Evolutionary conservation across 2,797 vertebrate genomes (phyloP), one percentile per base, ranked within the genome.

Genomic region (Brotogeris chrysoptera): DNA sequence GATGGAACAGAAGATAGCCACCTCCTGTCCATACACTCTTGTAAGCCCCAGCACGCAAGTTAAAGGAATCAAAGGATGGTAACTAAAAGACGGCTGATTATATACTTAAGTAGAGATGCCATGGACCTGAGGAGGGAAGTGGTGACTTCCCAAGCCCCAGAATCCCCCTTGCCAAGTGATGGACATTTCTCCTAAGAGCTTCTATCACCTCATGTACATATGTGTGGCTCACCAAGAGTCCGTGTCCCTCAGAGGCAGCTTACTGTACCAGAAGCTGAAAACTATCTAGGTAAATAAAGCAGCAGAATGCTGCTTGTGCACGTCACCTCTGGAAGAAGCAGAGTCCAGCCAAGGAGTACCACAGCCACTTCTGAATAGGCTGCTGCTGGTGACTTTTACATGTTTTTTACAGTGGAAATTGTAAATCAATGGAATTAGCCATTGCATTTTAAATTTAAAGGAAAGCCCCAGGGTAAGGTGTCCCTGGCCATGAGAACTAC

Each of bases 361-460:
- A 5, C 39, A 71, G 66, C 9, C 16, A 13, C 41, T 76, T 46
- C 73, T 55, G 19, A 84, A 63, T 20, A 30, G 0, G 0, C 19
- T 39, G 38, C 43, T 64, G 27, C 36, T 71, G 85, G 41, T 59
- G 38, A 13, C 52, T 83, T 77, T 52, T 47, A 73, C 8, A 13
- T 38, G 66, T n/a, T 72, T 65, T 72, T 57, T 32, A 57, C 0
- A 3, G 16, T 61, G 57, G 63, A 88, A 92, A 88, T 43, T 17
- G 53, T 44, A 64, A 85, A 80, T 80, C 50, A 81, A 87, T 39
- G 11, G 53, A 63, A 59, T 34, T 85, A 82, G 38, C 38, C 73
- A 73, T 39, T 73, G 12, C 79, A 88, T 30, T 81, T 81, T 47
- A 86, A 89, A 92, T 87, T 55, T 64, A 90, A 90, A 93, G 68